Conservation (phyloP, 2,797 vertebrate species). For the Pseudopleuronectes americanus region DNA sequence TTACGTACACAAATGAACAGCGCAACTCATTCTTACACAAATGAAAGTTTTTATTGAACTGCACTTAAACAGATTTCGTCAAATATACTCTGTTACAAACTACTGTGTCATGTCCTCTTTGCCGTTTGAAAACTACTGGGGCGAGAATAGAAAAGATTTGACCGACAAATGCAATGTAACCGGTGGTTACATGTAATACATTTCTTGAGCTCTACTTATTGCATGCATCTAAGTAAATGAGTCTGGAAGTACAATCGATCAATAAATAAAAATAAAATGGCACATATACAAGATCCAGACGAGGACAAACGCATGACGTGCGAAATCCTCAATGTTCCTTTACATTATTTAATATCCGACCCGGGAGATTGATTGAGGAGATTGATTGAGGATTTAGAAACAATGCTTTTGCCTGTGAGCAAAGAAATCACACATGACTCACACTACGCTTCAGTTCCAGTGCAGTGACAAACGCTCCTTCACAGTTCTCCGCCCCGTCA, state of each 20-base stretch:
- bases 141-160: conserved; percentile 18
- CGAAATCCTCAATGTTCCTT: conserved; percentile 4
- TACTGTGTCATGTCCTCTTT: conserved; percentile 6
- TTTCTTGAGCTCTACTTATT: neutral
- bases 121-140: conserved; percentile 5
- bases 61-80: conserved; percentile 22
- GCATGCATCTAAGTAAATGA: conserved; percentile 21
- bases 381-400: conserved; percentile 7
- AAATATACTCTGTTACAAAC: conserved; percentile 42
- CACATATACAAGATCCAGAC: conserved; percentile 33
- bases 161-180: conserved; percentile 8
- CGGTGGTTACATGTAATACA: neutral
- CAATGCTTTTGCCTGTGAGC: neutral
- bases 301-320: conserved; percentile 2
- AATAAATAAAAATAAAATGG: conserved; percentile 58
- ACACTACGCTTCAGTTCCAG: neutral
- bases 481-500: conserved; percentile 1
- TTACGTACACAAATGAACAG: neutral
- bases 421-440: neutral
- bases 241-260: conserved; percentile 12
- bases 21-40: conserved; percentile 16
- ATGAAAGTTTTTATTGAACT: conserved; percentile 38
- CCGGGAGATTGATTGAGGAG: neutral
- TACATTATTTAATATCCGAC: conserved; percentile 22
- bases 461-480: conserved; percentile 10